Evolutionary conservation across 2,113 vertebrate species (phyloP).

Genomic region (Australoheros scitulus): DNA sequence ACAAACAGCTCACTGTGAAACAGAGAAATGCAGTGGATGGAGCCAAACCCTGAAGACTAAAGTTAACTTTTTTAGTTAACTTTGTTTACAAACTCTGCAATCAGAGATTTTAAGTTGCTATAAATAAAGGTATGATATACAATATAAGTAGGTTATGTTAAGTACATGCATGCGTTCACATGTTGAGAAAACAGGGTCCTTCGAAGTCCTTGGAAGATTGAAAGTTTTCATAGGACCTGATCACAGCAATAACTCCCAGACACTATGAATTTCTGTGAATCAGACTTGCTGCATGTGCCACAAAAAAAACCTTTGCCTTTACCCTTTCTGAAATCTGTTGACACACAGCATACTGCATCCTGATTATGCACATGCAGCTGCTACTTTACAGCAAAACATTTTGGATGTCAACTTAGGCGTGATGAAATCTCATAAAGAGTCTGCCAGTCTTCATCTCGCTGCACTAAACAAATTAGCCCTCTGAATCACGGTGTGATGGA

Average conservation of each 20-base stretch:
- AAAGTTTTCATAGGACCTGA: conserved; percentile 18
- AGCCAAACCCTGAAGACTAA: neutral
- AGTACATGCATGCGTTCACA: neutral
- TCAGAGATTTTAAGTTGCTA: neutral
- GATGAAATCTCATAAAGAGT: conserved; percentile 43
- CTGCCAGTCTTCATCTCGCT: conserved; percentile 8
- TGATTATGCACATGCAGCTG: conserved; percentile 44
- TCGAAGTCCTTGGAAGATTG: conserved; percentile 17
- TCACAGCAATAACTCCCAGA: conserved; percentile 12
- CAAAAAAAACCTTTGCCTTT: neutral
- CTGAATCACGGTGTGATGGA: conserved; percentile 1
- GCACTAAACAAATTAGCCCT: conserved; percentile 50
- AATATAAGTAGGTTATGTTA: neutral
- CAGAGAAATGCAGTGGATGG: neutral
- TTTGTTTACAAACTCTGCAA: neutral
- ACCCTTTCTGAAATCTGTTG: neutral
- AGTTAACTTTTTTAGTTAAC: neutral
- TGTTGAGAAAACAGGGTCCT: conserved; percentile 18
- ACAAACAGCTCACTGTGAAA: neutral
- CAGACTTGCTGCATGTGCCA: neutral
- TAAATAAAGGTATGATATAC: no score
- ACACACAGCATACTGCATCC: conserved; percentile 10
- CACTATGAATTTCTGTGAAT: conserved; percentile 3
- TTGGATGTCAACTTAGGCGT: neutral
- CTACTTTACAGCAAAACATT: neutral